A percentile compares a stretch with the other conserved stretches of the same genome.
These are phyloP conservation scores for Myoxocephalus aenaeus DNA, from an alignment of 2,797 vertebrate species.

Conservation along the genomic window DNA sequence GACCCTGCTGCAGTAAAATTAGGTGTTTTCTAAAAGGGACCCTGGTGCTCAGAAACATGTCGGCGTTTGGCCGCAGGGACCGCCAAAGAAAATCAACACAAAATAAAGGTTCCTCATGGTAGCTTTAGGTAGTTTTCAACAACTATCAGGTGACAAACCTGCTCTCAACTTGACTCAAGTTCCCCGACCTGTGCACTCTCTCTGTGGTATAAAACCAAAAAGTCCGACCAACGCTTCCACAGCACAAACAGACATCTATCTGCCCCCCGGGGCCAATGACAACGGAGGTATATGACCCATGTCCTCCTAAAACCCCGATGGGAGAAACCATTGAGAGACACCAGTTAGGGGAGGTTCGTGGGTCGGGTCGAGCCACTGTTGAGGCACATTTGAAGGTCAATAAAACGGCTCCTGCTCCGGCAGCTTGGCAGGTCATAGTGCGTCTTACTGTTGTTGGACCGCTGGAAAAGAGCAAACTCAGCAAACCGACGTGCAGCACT, in stretches of 20 bases:
- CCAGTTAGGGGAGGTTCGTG: no score
- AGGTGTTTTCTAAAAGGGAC: background rate
- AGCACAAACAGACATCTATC: background rate
- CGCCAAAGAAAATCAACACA: background rate
- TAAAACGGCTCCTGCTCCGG: constrained; percentile 31
- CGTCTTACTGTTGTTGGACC: constrained; percentile 2
- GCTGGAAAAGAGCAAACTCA: constrained; percentile 16
- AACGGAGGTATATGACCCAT: constrained; percentile 20
- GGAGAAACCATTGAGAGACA: constrained; percentile 17
- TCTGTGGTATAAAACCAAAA: background rate
- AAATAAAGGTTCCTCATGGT: background rate
- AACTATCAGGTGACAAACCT: background rate
- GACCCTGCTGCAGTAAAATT: background rate
- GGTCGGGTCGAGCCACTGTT: background rate
- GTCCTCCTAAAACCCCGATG: constrained; percentile 2
- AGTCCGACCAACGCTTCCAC: background rate
- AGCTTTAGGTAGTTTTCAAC: background rate
- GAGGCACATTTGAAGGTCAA: constrained; percentile 36
- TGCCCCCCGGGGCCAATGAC: constrained; percentile 16
- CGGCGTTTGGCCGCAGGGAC: background rate
- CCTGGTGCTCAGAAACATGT: background rate
- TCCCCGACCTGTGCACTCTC: background rate
- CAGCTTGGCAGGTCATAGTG: constrained; percentile 8
- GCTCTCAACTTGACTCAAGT: background rate
- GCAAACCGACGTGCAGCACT: constrained; percentile 7